Conservation (phyloP, 2,797 vertebrate genomes). For the Sparus aurata region DNA sequence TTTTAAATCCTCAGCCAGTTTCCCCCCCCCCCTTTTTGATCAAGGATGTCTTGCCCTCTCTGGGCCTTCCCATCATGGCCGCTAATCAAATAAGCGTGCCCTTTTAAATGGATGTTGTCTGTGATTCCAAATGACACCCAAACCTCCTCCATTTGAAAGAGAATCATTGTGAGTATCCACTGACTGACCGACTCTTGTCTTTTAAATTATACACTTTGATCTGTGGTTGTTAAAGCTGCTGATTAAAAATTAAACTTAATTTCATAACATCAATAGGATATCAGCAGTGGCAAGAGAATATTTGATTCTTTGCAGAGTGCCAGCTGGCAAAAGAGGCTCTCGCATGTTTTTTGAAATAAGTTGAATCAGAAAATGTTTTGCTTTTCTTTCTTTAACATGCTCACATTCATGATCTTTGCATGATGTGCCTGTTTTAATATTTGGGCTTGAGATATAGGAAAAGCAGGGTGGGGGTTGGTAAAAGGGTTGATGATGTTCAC, state of each 20-base stretch:
- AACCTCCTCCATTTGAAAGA: slow-evolving; percentile 65
- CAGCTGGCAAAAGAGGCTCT: slow-evolving; percentile 41
- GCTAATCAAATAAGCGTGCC: slow-evolving; percentile 81
- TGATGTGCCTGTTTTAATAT: slow-evolving; percentile 35
- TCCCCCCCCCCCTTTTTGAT: slow-evolving; percentile 67
- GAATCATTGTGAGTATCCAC: slow-evolving; percentile 66
- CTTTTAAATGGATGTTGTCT: slow-evolving; percentile 76
- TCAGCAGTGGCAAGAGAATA: slow-evolving; percentile 69
- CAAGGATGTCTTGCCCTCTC: slow-evolving; percentile 59
- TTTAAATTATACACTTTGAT: slow-evolving; percentile 77
- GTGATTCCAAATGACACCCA: slow-evolving; percentile 63
- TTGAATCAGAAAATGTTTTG: slow-evolving; percentile 53
- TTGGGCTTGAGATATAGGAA: not conserved
- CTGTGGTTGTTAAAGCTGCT: slow-evolving; percentile 59
- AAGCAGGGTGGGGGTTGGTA: not conserved
- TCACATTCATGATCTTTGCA: slow-evolving; percentile 35
- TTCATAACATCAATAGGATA: slow-evolving; percentile 61
- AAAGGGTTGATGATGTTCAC: slow-evolving; percentile 2
- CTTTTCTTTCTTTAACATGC: slow-evolving; percentile 39
- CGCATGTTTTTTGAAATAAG: slow-evolving; percentile 66
- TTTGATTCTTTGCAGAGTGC: slow-evolving; percentile 65
- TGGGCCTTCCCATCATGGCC: slow-evolving; percentile 63
- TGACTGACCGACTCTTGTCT: slow-evolving; percentile 64
- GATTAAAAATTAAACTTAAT: slow-evolving; percentile 71
- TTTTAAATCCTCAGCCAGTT: slow-evolving; percentile 55